Evolutionary conservation across 2,888 invertebrate species (phyloP), one percentile per base, ranked within the genome.

Genomic region (Gortyna flavago): DNA sequence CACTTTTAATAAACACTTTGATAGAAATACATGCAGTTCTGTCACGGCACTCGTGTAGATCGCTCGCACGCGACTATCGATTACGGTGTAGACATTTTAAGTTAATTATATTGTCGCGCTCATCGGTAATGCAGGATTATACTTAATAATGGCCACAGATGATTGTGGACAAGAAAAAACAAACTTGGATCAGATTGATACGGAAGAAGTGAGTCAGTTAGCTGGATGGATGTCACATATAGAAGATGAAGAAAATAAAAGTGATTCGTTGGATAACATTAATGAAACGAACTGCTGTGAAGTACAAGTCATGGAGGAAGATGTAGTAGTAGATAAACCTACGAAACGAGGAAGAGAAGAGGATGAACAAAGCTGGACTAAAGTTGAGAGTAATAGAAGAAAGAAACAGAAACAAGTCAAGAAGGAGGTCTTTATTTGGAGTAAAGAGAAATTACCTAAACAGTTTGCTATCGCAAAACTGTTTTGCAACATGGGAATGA

Each of bases 391-490:
- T 5, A 29, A 64, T 29, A 41, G 9, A 72, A 65, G 21, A 38
- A 65, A 65, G 35, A 65, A 51, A 38, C 65, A 38, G 4, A 72
- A 65, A 65, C 65, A 38, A 65, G 2, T 65, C 16, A 72, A 21
- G 44, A 51, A 35, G 6, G 48, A 67, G 32, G 32, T 67, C 0
- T 61, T 48, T 32, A 64, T 71, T 41, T 75, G 21, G n/a, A 48
- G 66, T 6, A 67, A 51, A 48, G 72, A 77, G 4, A 71, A 38
- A 13, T 18, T 75, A 64, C 80, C 77, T 6, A 77, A 74, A 41
- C 77, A 78, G 66, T 75, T 81, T 48, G 78, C 69, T 11, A 54
- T 79, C n/a, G 79, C 81, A 18, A 79, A 79, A 66, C 29, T 81
- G 25, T 72, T 81, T n/a, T 61, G 11, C 3, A 35, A 8, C 2